Conservation (phyloP, 92 coral and sea anemone genomes). For the Porites evermanni region DNA sequence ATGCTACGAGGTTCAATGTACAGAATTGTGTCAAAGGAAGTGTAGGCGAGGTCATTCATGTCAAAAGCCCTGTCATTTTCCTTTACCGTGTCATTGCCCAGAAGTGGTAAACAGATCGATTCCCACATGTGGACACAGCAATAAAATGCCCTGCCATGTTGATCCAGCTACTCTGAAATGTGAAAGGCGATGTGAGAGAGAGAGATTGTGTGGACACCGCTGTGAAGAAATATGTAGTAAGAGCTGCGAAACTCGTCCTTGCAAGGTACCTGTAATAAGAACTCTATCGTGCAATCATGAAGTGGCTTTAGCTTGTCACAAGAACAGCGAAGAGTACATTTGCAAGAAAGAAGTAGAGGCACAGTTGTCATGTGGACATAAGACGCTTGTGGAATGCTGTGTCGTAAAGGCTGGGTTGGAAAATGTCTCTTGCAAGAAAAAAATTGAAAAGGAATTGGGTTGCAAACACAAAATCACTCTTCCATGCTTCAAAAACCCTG, state of each 20-base stretch:
- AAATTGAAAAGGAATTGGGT: slow-evolving; percentile 21
- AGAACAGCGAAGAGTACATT: background rate
- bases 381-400: slow-evolving; percentile 16
- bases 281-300: slow-evolving; percentile 67
- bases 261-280: slow-evolving; percentile 26
- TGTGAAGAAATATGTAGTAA: slow-evolving; percentile 32
- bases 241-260: slow-evolving; percentile 27
- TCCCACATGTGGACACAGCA: slow-evolving; percentile 66
- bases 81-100: slow-evolving; percentile 52
- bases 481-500: slow-evolving; percentile 1
- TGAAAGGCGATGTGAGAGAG: slow-evolving; percentile 44
- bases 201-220: slow-evolving; percentile 50
- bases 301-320: slow-evolving; percentile 22
- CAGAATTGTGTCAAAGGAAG: slow-evolving; percentile 22
- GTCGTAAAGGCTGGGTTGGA: slow-evolving; percentile 6
- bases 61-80: slow-evolving; percentile 62
- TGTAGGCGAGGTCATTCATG: slow-evolving; percentile 61
- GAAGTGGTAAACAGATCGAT: slow-evolving; percentile 27
- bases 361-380: slow-evolving; percentile 14
- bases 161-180: slow-evolving; percentile 30
- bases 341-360: background rate
- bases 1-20: slow-evolving; percentile 42
- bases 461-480: slow-evolving; percentile 41
- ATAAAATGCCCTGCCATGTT: slow-evolving; percentile 35
- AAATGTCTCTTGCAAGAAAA: slow-evolving; percentile 22